phyloP scores from a whole-genome alignment of 2,888 invertebrate genomes.

The Sericinus montela region DNA sequence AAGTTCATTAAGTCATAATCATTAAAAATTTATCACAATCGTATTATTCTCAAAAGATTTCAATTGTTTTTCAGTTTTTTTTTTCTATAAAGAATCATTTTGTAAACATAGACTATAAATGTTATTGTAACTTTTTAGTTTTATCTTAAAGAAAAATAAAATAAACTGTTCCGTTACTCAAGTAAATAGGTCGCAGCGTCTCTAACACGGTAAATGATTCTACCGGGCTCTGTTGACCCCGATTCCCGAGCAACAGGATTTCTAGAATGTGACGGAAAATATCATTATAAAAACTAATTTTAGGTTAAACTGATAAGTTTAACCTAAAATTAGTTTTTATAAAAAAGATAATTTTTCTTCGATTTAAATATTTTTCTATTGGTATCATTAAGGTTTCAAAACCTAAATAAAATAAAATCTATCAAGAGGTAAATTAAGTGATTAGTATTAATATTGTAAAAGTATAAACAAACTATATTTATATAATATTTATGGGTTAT shows the following conservation, averaged over 20 bases:
- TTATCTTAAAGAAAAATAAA: background rate
- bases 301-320: too few species aligned
- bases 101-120: background rate
- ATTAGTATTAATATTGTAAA: too few species aligned
- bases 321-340: constrained; percentile 9
- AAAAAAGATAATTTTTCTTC: constrained; percentile 7
- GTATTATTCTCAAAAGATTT: too few species aligned
- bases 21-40: too few species aligned
- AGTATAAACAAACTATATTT: too few species aligned
- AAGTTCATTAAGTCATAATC: too few species aligned
- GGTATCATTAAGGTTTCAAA: background rate
- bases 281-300: constrained; percentile 11
- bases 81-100: too few species aligned
- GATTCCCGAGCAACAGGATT: constrained; percentile 16
- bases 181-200: constrained; percentile 18
- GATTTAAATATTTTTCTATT: constrained; percentile 3
- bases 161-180: constrained; percentile 8
- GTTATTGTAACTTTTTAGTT: background rate
- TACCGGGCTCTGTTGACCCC: constrained; percentile 15
- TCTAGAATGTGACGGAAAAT: constrained; percentile 15
- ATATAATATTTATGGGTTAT: too few species aligned
- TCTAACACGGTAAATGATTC: constrained; percentile 16
- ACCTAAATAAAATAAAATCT: too few species aligned
- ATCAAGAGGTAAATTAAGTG: too few species aligned
- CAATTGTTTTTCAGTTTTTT: too few species aligned